A percentile compares a stretch with the other conserved stretches of the same genome.
phyloP scores from a whole-genome alignment of 2,888 invertebrate genomes.

The Stenchaetothrips biformis region DNA sequence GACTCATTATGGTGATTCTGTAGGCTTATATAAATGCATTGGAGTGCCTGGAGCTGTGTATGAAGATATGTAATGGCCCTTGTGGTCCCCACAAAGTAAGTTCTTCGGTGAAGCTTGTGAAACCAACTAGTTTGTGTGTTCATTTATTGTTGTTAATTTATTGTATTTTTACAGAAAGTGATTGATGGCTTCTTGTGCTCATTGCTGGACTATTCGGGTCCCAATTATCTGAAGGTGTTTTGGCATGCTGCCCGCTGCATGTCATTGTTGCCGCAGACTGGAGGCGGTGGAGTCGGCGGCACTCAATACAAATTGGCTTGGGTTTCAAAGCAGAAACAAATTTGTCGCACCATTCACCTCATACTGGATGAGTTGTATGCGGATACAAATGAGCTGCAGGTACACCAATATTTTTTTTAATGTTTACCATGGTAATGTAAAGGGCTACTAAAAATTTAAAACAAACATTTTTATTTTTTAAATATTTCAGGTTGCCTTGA shows the following conservation, averaged over 20 bases:
- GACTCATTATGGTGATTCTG: not conserved
- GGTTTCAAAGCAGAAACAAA: not conserved
- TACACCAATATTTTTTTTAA: not conserved
- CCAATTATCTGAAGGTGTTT: constrained; percentile 26
- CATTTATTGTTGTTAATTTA: not conserved
- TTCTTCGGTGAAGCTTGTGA: not conserved
- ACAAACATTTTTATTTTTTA: not conserved
- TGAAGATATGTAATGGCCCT: not conserved
- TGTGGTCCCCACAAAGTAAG: not conserved
- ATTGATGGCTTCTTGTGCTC: not conserved
- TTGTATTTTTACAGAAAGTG: not conserved
- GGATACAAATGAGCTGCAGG: not conserved
- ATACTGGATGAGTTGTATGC: not conserved
- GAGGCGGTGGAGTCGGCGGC: not conserved
- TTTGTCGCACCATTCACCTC: not conserved
- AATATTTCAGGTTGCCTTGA: not conserved
- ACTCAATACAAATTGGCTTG: not conserved
- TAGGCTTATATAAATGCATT: constrained; percentile 22
- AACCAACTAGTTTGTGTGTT: not conserved
- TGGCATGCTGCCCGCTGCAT: not conserved
- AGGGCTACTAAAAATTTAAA: too few species aligned
- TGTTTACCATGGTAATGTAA: not conserved
- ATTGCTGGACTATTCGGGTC: not conserved
- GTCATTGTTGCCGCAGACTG: not conserved
- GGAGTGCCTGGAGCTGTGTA: constrained; percentile 44